These are phyloP conservation scores for Actinemys pallida DNA, from an alignment of 2,113 vertebrate genomes.

Conservation along the genomic window DNA sequence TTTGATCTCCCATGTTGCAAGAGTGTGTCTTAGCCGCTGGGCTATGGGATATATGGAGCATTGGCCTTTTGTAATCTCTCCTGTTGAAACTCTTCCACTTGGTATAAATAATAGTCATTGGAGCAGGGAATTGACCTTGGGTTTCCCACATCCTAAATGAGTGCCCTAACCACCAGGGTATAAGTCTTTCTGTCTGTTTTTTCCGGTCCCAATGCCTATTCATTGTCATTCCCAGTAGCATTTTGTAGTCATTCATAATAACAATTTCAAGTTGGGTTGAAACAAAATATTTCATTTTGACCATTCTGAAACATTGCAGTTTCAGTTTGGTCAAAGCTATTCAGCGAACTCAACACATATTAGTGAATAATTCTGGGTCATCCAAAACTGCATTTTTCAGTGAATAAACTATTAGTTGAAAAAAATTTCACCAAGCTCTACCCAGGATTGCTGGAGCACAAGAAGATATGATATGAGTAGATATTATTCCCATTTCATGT, in stretches of 20 bases:
- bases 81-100: background rate
- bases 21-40: background rate
- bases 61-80: background rate
- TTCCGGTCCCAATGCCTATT: background rate
- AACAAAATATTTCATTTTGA: background rate
- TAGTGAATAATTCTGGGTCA: background rate
- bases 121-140: background rate
- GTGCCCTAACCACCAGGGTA: background rate
- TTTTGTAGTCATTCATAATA: background rate
- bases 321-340: background rate
- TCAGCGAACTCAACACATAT: background rate
- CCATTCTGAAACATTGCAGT: background rate
- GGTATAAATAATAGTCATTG: background rate
- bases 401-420: background rate
- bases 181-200: background rate
- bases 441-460: background rate
- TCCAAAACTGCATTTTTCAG: background rate
- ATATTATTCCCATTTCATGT: background rate
- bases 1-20: background rate
- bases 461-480: background rate
- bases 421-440: background rate
- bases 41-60: background rate
- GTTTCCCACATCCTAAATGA: background rate
- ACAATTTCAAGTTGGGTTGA: background rate
- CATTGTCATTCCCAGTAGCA: background rate